Percentiles rank a stretch among this genome's conserved stretches.
These are phyloP conservation scores for Silurus meridionalis DNA, from an alignment of 2,113 vertebrate species.

Conservation along the genomic window DNA sequence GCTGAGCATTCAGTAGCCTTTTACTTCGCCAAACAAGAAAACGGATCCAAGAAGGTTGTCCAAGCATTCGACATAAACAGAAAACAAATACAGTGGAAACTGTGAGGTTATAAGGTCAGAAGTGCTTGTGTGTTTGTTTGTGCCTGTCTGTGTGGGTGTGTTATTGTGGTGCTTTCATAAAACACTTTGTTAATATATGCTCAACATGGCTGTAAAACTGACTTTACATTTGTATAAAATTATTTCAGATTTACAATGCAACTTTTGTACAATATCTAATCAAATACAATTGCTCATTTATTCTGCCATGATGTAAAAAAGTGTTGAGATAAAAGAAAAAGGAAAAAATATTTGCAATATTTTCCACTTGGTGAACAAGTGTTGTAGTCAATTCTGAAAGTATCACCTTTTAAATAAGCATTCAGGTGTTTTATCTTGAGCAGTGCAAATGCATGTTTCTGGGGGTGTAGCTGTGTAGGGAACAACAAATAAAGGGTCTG, in stretches of 20 bases:
- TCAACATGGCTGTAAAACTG: neutral
- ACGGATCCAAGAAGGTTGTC: constrained; percentile 15
- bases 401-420: neutral
- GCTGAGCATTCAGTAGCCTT: constrained; percentile 21
- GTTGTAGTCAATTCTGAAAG: neutral
- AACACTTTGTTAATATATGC: neutral
- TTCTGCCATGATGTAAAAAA: neutral
- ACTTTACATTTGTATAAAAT: neutral
- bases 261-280: neutral
- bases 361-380: neutral
- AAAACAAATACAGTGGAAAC: constrained; percentile 45
- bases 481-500: neutral
- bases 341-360: neutral
- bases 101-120: constrained; percentile 34
- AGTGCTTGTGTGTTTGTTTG: neutral
- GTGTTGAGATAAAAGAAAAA: neutral
- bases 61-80: constrained; percentile 15
- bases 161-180: neutral
- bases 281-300: neutral
- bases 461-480: neutral
- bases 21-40: constrained; percentile 46
- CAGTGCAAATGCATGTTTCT: neutral
- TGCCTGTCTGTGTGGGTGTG: neutral
- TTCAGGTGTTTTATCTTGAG: neutral
- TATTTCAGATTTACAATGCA: neutral